Conservation (phyloP, 2,797 vertebrate genomes). For the Tiaroga cobitis region DNA sequence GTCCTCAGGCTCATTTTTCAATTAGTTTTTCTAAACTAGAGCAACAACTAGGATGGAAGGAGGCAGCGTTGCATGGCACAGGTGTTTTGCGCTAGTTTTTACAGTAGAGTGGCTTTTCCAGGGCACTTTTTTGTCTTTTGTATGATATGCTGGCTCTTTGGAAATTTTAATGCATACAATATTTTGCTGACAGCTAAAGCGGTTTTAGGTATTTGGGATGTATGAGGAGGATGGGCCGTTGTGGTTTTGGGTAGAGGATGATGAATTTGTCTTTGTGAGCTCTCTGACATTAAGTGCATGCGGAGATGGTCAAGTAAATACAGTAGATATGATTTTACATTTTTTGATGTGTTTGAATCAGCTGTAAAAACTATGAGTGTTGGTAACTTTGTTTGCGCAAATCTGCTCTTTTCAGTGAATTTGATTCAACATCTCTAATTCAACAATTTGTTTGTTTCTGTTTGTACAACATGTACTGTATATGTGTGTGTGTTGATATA, state of each 20-base stretch:
- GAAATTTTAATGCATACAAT: background rate
- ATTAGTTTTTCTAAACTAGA: constrained; percentile 36
- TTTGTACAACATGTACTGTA: too few relatives aligned
- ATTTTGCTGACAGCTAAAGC: constrained; percentile 40
- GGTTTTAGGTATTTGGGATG: constrained; percentile 50
- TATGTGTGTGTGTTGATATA: too few relatives aligned
- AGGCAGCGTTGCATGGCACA: background rate
- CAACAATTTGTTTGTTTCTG: too few relatives aligned
- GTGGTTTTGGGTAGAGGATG: constrained; percentile 24
- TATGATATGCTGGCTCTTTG: constrained; percentile 30
- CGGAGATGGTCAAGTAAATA: constrained; percentile 62
- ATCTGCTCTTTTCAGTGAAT: background rate
- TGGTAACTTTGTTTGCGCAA: too few relatives aligned
- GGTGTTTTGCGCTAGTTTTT: background rate
- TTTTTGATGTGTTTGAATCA: constrained; percentile 55
- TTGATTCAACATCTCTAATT: background rate
- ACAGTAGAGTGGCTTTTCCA: constrained; percentile 57
- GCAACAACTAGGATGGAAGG: background rate
- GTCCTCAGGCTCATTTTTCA: constrained; percentile 51
- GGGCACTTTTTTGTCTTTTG: constrained; percentile 59
- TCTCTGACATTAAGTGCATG: constrained; percentile 64
- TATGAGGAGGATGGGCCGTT: background rate
- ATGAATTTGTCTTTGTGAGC: constrained; percentile 68
- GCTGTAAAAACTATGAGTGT: background rate
- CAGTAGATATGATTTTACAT: constrained; percentile 55